These are phyloP conservation scores for Hipparchia sbordonii DNA, from an alignment of 2,888 invertebrate species.

Conservation along the genomic window DNA sequence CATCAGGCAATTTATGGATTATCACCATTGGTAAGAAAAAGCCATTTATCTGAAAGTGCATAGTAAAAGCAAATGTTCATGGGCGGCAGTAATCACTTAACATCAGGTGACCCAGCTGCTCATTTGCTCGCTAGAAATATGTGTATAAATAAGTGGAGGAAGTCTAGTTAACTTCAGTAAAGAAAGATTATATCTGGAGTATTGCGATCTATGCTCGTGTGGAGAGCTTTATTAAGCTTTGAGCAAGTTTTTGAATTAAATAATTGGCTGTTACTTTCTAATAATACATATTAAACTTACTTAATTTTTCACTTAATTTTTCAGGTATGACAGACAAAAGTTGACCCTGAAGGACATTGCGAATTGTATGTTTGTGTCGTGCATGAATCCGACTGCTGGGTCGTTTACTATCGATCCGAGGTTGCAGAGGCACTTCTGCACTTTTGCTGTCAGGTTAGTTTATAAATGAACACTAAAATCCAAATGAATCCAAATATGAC, in stretches of 20 bases:
- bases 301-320: neutral
- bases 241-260: no score
- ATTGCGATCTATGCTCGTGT: no score
- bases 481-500: no score
- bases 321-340: conserved; percentile 92
- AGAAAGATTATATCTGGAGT: no score
- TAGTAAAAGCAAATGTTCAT: no score
- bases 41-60: neutral
- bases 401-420: conserved; percentile 96
- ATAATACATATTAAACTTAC: neutral
- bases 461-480: conserved; percentile 22
- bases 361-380: conserved; percentile 96
- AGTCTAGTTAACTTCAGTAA: neutral
- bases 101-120: no score
- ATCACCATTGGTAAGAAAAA: conserved; percentile 90
- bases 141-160: neutral
- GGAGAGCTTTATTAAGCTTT: no score
- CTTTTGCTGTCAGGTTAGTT: conserved; percentile 89
- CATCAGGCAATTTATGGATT: conserved; percentile 96
- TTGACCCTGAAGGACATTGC: conserved; percentile 94
- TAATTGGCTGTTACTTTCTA: neutral
- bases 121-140: no score
- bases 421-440: conserved; percentile 93
- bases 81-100: no score
- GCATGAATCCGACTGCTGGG: conserved; percentile 98